A percentile compares a stretch with the other conserved stretches of the same genome.
phyloP scores from a whole-genome alignment of 2,797 vertebrate genomes.

The Enteromius treurensis region DNA sequence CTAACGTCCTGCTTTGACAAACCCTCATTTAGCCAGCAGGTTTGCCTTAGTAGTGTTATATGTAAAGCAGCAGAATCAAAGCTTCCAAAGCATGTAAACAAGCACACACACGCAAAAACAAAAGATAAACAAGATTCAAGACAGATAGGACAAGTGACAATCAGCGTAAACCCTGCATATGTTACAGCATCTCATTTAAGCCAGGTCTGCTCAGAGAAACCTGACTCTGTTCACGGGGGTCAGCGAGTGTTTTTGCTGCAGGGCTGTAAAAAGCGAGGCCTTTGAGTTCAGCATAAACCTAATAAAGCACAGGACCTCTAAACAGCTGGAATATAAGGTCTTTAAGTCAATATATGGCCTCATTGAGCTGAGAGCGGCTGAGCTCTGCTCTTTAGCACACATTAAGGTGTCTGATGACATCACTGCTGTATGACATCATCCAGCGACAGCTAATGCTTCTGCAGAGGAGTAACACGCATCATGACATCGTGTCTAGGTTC shows the following conservation, averaged over 20 bases:
- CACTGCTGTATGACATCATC: slow-evolving; percentile 45
- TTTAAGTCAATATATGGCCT: slow-evolving; percentile 35
- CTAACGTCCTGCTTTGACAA: neutral
- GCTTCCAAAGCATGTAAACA: neutral
- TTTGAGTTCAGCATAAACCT: slow-evolving; percentile 24
- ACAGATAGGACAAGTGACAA: neutral
- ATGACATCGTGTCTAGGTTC: slow-evolving; percentile 6
- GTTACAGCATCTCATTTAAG: neutral
- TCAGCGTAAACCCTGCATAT: neutral
- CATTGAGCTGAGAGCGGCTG: slow-evolving; percentile 14
- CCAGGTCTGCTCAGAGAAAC: neutral
- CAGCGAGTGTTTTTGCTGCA: slow-evolving; percentile 27
- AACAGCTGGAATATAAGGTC: slow-evolving; percentile 3
- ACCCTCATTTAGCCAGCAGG: neutral
- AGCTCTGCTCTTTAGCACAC: slow-evolving; percentile 41
- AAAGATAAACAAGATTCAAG: neutral
- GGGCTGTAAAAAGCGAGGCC: slow-evolving; percentile 11
- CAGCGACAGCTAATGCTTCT: neutral
- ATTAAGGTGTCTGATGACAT: slow-evolving; percentile 47
- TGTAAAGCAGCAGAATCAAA: neutral
- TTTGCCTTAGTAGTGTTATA: neutral
- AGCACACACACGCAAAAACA: neutral
- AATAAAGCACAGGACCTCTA: slow-evolving; percentile 29
- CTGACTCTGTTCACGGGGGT: neutral
- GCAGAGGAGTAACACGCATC: neutral